A percentile compares a stretch with the other conserved stretches of the same genome.
Evolutionary conservation across 1,140 invertebrate species (phyloP).

Genomic region (Hylaeus volcanicus): DNA sequence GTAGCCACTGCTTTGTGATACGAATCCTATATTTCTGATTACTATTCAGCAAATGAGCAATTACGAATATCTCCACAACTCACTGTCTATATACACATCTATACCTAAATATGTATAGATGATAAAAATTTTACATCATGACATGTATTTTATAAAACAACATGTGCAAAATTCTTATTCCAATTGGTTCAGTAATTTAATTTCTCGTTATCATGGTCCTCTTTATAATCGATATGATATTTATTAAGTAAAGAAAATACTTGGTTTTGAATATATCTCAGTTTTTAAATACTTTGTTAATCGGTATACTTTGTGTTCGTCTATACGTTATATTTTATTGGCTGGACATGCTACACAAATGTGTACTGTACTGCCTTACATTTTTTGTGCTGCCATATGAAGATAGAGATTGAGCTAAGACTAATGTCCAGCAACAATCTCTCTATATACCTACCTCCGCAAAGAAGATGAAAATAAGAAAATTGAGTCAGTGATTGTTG

Average conservation of each 20-base stretch:
- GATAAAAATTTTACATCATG: not conserved
- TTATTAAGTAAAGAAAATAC: slow-evolving; percentile 4
- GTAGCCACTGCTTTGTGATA: too few relatives aligned
- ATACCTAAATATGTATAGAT: not conserved
- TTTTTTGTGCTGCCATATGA: slow-evolving; percentile 68
- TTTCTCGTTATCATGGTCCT: not conserved
- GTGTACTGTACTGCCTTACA: slow-evolving; percentile 61
- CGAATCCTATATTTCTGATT: too few relatives aligned
- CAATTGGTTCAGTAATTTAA: slow-evolving; percentile 66
- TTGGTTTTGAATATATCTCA: not conserved
- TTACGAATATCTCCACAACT: too few relatives aligned
- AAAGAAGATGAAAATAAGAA: slow-evolving; percentile 63
- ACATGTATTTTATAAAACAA: not conserved
- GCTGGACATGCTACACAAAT: slow-evolving; percentile 48
- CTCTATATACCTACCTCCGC: slow-evolving; percentile 60
- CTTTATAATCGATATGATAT: not conserved
- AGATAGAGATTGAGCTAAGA: slow-evolving; percentile 70
- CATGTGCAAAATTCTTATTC: slow-evolving; percentile 32
- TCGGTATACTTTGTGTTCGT: slow-evolving; percentile 8
- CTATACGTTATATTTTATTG: slow-evolving; percentile 42
- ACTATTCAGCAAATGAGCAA: too few relatives aligned
- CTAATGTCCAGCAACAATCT: slow-evolving; percentile 65
- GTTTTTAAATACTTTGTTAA: slow-evolving; percentile 20
- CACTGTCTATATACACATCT: too few relatives aligned
- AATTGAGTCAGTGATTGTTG: slow-evolving; percentile 73